Conservation (phyloP, 2,113 vertebrate genomes). For the Cinclus cinclus region DNA sequence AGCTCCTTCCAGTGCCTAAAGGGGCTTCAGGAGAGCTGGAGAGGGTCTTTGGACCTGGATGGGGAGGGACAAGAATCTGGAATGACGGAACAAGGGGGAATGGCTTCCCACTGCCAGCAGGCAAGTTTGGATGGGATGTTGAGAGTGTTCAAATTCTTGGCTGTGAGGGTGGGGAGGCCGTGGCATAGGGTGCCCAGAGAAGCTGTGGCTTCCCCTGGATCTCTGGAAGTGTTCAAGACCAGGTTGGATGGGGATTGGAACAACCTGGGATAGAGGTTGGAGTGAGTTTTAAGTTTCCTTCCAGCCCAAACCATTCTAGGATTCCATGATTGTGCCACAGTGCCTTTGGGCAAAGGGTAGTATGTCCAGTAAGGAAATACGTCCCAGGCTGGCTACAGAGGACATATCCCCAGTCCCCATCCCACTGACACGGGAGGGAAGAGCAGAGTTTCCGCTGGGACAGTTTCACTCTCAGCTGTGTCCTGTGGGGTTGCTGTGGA, state of each 20-base stretch:
- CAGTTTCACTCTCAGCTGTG: fast-evolving
- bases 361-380: too few species aligned
- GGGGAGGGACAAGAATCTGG: neutral
- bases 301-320: neutral
- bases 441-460: neutral
- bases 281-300: neutral
- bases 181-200: neutral
- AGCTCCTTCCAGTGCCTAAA: neutral
- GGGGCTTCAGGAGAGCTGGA: neutral
- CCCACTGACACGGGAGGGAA: neutral
- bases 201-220: neutral
- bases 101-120: neutral
- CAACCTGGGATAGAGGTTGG: neutral
- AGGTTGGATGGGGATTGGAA: neutral
- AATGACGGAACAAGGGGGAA: neutral
- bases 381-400: neutral
- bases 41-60: neutral
- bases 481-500: neutral
- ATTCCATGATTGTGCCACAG: neutral
- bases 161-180: neutral
- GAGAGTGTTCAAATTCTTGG: neutral
- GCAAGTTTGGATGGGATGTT: neutral
- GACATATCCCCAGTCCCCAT: neutral
- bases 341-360: neutral
- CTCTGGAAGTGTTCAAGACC: neutral